A percentile compares a stretch with the other conserved stretches of the same genome.
These are phyloP conservation scores for Drosophila orena DNA, from an alignment of 1,140 invertebrate species.

Conservation along the genomic window DNA sequence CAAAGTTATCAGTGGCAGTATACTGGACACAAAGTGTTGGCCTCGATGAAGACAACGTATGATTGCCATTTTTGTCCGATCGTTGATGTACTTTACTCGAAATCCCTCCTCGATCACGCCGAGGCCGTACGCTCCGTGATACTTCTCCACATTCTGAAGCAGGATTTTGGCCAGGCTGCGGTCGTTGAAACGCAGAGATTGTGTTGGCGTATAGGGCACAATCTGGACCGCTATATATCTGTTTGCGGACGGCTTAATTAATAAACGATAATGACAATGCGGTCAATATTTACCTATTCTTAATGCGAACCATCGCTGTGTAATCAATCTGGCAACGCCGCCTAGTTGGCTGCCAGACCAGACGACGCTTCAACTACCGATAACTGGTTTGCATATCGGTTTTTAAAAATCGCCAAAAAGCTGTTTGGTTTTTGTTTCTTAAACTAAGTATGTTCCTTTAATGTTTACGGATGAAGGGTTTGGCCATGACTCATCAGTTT, in stretches of 20 bases:
- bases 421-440: too few relatives aligned
- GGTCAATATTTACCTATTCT: slow-evolving; percentile 87
- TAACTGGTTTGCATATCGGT: not conserved
- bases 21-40: slow-evolving; percentile 89
- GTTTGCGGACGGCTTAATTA: slow-evolving; percentile 28
- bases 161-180: slow-evolving; percentile 87
- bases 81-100: slow-evolving; percentile 91
- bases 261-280: not conserved
- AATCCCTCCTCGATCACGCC: slow-evolving; percentile 89
- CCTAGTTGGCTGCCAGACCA: not conserved
- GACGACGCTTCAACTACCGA: not conserved
- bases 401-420: too few relatives aligned
- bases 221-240: slow-evolving; percentile 89
- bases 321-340: not conserved
- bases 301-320: slow-evolving; percentile 88
- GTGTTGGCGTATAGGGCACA: slow-evolving; percentile 81
- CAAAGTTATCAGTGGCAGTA: slow-evolving; percentile 88
- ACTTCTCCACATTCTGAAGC: slow-evolving; percentile 87
- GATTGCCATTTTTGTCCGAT: slow-evolving; percentile 89
- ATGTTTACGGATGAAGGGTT: too few relatives aligned
- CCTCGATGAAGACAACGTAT: slow-evolving; percentile 90
- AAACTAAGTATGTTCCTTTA: too few relatives aligned
- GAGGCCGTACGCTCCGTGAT: slow-evolving; percentile 90
- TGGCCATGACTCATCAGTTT: too few relatives aligned
- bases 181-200: slow-evolving; percentile 87